Base-by-base conservation (phyloP, 2,888 invertebrate genomes). In the Anarsia innoxiella region DNA sequence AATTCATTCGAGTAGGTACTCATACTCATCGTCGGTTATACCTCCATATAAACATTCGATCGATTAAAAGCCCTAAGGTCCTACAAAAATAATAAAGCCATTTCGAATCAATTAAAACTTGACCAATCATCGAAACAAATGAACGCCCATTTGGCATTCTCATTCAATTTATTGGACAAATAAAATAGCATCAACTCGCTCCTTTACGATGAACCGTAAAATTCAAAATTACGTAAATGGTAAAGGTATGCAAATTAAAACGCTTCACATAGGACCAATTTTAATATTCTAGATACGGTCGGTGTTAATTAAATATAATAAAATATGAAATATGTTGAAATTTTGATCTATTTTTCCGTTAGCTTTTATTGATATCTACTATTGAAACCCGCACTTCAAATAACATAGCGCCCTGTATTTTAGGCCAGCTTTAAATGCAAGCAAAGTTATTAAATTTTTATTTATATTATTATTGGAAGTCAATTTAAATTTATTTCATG, bases 191-290 rank as follows among this genome's bases (percentile, higher is more conserved):
- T n/a, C n/a, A n/a, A n/a, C n/a, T n/a, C n/a, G n/a, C n/a, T n/a
- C n/a, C 8, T 19, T 31, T 26, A n/a, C 9, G 48, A 72, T 69
- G 56, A 57, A 54, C 67, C 66, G 67, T 73, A 73, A 71, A 70
- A 73, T 68, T 64, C 40, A 33, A 69, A 74, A 73, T 72, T 60
- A 66, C 65, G 49, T 49, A 59, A 65, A 66, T 56, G 65, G 65
- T 58, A 65, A 68, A 60, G 67, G 66, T 68, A 70, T 69, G 64
- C 59, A 69, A 68, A 74, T 68, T 52, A 46, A 56, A 59, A 54
- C 50, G 53, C 56, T 63, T 61, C 66, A 53, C 53, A 48, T 51
- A 59, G 48, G 46, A 53, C 46, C 49, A 58, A 55, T 59, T 57
- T 48, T 50, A 40, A 47, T 44, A 41, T 23, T 41, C 44, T 44